These are phyloP conservation scores for Notarius quadriscutis DNA, from an alignment of 2,113 vertebrate genomes.

Conservation along the genomic window DNA sequence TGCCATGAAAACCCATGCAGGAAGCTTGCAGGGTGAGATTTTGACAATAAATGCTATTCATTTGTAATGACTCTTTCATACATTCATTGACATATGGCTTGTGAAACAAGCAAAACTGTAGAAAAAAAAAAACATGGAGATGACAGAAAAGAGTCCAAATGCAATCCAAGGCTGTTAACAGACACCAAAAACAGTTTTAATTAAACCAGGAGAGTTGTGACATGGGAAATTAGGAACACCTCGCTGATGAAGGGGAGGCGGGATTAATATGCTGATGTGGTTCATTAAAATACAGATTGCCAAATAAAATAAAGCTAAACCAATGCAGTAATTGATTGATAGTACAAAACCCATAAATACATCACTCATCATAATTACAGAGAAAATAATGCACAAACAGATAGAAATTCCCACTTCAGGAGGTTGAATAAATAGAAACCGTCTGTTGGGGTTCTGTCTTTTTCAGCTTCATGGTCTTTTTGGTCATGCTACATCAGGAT, in stretches of 20 bases:
- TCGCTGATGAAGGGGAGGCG: not conserved
- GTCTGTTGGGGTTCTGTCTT: not conserved
- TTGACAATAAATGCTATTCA: not conserved
- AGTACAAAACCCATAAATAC: not conserved
- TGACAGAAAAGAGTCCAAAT: not conserved
- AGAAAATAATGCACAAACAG: not conserved
- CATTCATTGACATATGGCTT: not conserved
- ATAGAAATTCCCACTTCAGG: not conserved
- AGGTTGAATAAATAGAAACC: not conserved
- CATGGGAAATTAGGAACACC: not conserved
- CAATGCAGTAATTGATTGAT: not conserved
- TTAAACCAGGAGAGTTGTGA: not conserved
- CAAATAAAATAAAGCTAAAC: conserved; percentile 1
- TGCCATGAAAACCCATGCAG: not conserved
- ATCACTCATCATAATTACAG: not conserved
- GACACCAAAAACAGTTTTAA: not conserved
- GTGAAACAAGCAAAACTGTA: not conserved
- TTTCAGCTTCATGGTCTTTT: not conserved
- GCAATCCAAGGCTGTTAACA: not conserved
- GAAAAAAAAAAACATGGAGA: not conserved
- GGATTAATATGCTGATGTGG: not conserved
- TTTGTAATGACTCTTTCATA: not conserved
- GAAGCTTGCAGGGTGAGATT: not conserved
- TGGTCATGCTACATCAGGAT: not conserved
- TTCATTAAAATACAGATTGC: not conserved